phyloP scores from a whole-genome alignment of 2,113 vertebrate species.

The Sprattus sprattus region DNA sequence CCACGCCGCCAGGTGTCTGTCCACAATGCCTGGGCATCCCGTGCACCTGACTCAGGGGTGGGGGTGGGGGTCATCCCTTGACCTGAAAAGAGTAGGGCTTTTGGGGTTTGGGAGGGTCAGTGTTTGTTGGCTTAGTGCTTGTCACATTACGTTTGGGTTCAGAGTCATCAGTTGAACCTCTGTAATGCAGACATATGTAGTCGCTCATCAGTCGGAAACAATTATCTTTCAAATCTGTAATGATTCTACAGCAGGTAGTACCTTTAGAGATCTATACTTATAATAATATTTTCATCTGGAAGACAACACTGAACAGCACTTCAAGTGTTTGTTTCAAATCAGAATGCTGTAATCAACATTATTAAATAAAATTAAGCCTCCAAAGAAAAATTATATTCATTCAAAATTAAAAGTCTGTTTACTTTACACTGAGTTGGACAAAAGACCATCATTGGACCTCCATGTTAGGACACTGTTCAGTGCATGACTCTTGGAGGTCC shows the following conservation, averaged over 20 bases:
- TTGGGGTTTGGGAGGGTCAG: neutral
- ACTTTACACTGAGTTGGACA: neutral
- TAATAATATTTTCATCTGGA: neutral
- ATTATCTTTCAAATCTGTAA: neutral
- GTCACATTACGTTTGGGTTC: slow-evolving; percentile 36
- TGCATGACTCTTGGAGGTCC: neutral
- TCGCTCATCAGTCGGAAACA: neutral
- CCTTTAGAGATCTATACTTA: too few relatives aligned
- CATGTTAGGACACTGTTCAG: neutral
- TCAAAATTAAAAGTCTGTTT: neutral
- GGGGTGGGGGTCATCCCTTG: slow-evolving; percentile 14
- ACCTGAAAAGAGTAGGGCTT: slow-evolving; percentile 1
- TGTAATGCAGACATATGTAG: neutral
- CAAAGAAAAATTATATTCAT: too few relatives aligned
- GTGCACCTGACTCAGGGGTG: slow-evolving; percentile 12
- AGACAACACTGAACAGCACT: neutral
- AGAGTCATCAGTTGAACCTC: slow-evolving; percentile 5
- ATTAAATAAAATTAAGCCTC: neutral
- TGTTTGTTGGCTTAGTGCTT: slow-evolving; percentile 28
- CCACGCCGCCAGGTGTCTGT: slow-evolving; percentile 35
- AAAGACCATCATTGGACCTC: neutral
- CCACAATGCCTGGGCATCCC: slow-evolving; percentile 28
- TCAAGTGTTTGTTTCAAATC: neutral
- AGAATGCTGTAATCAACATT: neutral
- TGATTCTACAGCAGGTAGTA: neutral